These are phyloP conservation scores for Drosophila conformis DNA, from an alignment of 2,888 invertebrate genomes.

Conservation along the genomic window DNA sequence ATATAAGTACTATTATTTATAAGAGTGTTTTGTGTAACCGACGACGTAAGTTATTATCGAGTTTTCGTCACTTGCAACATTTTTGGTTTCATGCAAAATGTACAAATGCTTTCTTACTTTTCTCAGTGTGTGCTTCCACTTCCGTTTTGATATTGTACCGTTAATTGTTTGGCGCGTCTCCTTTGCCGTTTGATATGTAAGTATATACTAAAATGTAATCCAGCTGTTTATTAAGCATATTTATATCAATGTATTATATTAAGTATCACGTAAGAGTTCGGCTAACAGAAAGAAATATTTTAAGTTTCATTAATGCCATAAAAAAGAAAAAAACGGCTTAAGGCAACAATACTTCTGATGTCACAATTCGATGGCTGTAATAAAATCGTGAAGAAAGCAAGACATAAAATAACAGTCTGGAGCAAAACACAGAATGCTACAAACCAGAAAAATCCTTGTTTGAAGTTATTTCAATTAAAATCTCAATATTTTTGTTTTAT, in stretches of 20 bases:
- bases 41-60: too few species aligned
- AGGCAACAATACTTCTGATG: not conserved
- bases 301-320: not conserved
- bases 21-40: too few species aligned
- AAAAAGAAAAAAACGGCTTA: not conserved
- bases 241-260: not conserved
- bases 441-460: not conserved
- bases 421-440: not conserved
- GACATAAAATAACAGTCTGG: not conserved
- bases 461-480: not conserved
- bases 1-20: too few species aligned
- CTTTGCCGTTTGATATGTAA: not conserved
- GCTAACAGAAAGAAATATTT: not conserved
- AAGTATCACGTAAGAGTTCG: not conserved
- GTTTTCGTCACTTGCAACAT: not conserved
- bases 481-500: not conserved
- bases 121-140: constrained; percentile 2
- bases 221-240: not conserved
- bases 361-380: not conserved
- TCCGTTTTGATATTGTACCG: constrained; percentile 4
- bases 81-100: constrained; percentile 61
- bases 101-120: constrained; percentile 47
- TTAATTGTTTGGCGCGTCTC: not conserved
- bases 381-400: not conserved
- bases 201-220: not conserved